Base-by-base conservation (phyloP, 2,113 vertebrate species). In the Pseudolaguvia tuberculata region DNA sequence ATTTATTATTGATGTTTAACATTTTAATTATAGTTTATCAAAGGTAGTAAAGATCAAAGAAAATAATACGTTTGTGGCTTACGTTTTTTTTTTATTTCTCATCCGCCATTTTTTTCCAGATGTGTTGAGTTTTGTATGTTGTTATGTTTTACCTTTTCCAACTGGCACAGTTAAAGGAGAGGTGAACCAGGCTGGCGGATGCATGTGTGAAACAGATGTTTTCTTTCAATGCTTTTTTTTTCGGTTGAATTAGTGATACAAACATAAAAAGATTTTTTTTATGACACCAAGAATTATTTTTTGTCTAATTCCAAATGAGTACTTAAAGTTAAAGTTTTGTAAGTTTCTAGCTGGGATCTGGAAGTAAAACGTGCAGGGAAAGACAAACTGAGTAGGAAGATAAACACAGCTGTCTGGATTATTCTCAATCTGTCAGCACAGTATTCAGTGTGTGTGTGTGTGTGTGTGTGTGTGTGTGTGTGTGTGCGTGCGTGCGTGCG, bases 371-470 rank as follows among this genome's bases (percentile, higher is more conserved):
- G 25, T 67, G 63, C 27, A n/a, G 74, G 63, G 15, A 66, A 61
- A 75, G 52, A 78, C 71, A 81, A 42, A 42, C 39, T 42, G 39
- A 82, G 78, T 73, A 52, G 20, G 9, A 87, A 85, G 83, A 90
- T 83, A 88, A 88, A 89, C 86, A 90, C 88, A 90, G 89, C 87
- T 89, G 88, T 81, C 76, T 25, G 45, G 55, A 31, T 73, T 79
- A 67, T 71, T 52, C 77, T 52, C 52, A 57, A 18, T 59, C 55
- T 66, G 45, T 56, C 47, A 70, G 69, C 79, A 79, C 69, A 6
- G 79, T 75, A 42, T 56, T 78, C 48, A 27, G 25, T 51, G 61
- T 73, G 76, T 57, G 51, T 65, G 23, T 20, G 18, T 56, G 62
- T 45, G 25, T 9, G 3, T 62, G 12, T 21, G 25, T 5, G 5